Evolutionary conservation across 2,888 invertebrate genomes (phyloP), one percentile per base, ranked within the genome.

Genomic region (Odontocerum albicorne): DNA sequence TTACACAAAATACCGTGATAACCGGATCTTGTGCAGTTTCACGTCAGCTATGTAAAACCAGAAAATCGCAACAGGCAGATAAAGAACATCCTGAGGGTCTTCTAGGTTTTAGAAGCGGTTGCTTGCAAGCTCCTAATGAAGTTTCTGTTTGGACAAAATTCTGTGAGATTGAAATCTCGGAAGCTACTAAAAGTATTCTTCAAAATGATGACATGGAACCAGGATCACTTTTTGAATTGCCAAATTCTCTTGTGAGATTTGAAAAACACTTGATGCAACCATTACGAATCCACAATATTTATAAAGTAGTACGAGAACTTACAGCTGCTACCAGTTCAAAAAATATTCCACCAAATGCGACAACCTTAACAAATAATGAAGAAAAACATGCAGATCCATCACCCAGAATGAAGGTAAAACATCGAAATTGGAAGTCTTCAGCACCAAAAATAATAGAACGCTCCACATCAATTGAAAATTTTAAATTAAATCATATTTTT

Each of bases 81-180:
- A 65, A 73, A 87, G 4, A 72, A 85, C 72, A 74, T 44, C 74
- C 74, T 38, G 74, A 77, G 44, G 72, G 76, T 15, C 70, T 92
- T 35, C 74, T 93, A 10, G 92, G 93, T 1, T 94, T 92, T 66
- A 85, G 91, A 57, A 83, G 82, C 58, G 83, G 88, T 47, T 92
- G 92, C 66, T 74, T 94, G 10, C 80, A 89, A 64, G 87, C 92
- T 1, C 91, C 92, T 47, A 87, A 91, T 19, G 93, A 93, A 72
- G 81, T 84, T 6, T 92, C 93, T 6, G 77, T 90, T 32, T 95
- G 94, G 95, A 96, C 95, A 0, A 88, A 88, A 65, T 93, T 93
- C 68, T 96, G 96, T 76, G 96, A 96, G 77, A 79, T 90, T 2
- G 90, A 93, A 67, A 74, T 93, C 36, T 80, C 89, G 8, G 69